A percentile compares a stretch with the other conserved stretches of the same genome.
phyloP scores from a whole-genome alignment of 1,140 invertebrate species.

The Pseudomyrmex dendroicus region DNA sequence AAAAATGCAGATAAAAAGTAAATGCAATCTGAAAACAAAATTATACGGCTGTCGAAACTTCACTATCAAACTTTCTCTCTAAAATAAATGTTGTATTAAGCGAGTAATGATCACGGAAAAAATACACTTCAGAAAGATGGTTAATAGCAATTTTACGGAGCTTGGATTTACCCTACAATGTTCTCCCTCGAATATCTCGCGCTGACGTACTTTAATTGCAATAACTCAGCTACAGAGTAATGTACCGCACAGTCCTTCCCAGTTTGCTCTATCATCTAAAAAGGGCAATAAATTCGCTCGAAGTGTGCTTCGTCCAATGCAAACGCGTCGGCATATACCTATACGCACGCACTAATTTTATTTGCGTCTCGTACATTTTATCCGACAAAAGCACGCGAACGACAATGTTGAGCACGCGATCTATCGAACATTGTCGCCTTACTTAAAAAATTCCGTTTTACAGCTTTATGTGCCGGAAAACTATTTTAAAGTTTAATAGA shows the following conservation, averaged over 20 bases:
- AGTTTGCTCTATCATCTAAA: slow-evolving; percentile 49
- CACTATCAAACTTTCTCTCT: neutral
- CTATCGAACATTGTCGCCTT: slow-evolving; percentile 1
- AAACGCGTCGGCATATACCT: slow-evolving; percentile 7
- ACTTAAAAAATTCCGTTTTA: slow-evolving; percentile 9
- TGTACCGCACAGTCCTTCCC: neutral
- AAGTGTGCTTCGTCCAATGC: slow-evolving; percentile 55
- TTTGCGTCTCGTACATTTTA: slow-evolving; percentile 25
- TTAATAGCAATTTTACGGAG: slow-evolving; percentile 45
- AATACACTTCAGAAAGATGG: neutral
- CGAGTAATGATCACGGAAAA: slow-evolving; percentile 17
- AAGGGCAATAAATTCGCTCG: slow-evolving; percentile 40
- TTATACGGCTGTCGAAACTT: neutral
- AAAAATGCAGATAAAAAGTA: neutral
- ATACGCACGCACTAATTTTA: slow-evolving; percentile 18
- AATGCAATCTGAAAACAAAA: neutral
- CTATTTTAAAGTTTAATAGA: slow-evolving; percentile 11
- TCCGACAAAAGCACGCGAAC: neutral
- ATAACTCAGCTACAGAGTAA: slow-evolving; percentile 54
- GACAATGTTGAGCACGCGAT: neutral
- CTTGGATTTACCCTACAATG: neutral
- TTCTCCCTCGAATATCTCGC: slow-evolving; percentile 8
- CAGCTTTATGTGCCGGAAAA: neutral
- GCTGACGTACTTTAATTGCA: slow-evolving; percentile 51
- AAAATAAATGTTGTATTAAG: slow-evolving; percentile 39